A percentile compares a stretch with the other conserved stretches of the same genome.
Evolutionary conservation across 2,113 vertebrate species (phyloP).

Genomic region (Dermatemys mawii): DNA sequence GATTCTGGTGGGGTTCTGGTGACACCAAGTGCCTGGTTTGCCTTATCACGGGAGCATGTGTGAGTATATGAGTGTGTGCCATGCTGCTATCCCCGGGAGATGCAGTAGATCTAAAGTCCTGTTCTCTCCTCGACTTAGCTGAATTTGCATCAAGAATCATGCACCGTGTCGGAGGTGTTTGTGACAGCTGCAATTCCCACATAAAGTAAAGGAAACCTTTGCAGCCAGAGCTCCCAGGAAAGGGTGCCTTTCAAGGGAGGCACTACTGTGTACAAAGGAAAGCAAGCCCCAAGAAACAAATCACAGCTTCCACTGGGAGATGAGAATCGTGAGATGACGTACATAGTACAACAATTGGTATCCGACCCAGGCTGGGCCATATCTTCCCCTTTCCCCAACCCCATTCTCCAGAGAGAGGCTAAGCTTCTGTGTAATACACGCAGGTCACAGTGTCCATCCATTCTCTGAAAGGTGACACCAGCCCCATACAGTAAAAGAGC

Average conservation of each 20-base stretch:
- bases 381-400: background rate
- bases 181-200: conserved; percentile 58
- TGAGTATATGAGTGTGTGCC: background rate
- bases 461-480: background rate
- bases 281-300: conserved; percentile 55
- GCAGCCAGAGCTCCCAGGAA: conserved; percentile 47
- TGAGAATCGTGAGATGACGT: conserved; percentile 14
- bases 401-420: background rate
- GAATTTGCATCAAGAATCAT: conserved; percentile 61
- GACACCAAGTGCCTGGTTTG: conserved; percentile 62
- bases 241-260: conserved; percentile 50
- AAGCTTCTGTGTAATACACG: background rate
- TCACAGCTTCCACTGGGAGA: conserved; percentile 54
- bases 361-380: background rate
- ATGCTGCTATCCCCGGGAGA: conserved; percentile 30
- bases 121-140: conserved; percentile 43
- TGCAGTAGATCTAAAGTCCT: conserved; percentile 17
- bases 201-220: conserved; percentile 42
- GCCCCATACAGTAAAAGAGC: background rate
- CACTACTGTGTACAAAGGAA: conserved; percentile 38
- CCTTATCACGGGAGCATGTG: background rate
- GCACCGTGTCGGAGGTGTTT: conserved; percentile 22
- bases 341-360: background rate
- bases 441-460: background rate
- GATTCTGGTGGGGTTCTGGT: conserved; percentile 55